Evolutionary conservation across 2,113 vertebrate genomes (phyloP).

Genomic region (Forbesichthys agassizii): DNA sequence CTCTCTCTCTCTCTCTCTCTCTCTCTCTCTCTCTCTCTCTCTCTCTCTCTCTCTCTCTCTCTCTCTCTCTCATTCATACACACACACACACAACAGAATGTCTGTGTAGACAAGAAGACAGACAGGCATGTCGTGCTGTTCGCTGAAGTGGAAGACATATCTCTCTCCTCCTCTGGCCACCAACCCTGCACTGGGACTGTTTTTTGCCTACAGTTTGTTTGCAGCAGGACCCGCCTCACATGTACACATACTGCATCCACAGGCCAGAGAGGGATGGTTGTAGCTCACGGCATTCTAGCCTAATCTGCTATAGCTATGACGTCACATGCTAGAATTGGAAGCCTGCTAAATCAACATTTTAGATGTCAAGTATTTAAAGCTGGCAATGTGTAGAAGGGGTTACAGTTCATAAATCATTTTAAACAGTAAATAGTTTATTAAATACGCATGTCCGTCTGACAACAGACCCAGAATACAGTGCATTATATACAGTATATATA

Average conservation of each 20-base stretch:
- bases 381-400: not conserved
- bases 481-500: too few relatives aligned
- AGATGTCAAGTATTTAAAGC: not conserved
- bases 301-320: not conserved
- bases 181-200: slow-evolving; percentile 80
- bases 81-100: slow-evolving; percentile 3
- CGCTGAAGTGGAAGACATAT: too few relatives aligned
- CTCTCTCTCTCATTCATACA: not conserved
- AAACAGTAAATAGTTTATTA: not conserved
- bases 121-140: slow-evolving; percentile 78
- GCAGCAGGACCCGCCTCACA: slow-evolving; percentile 56
- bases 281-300: not conserved
- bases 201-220: slow-evolving; percentile 83
- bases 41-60: slow-evolving; percentile 42
- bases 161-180: too few relatives aligned
- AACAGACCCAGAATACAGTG: too few relatives aligned
- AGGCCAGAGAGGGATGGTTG: slow-evolving; percentile 5
- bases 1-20: not conserved
- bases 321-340: too few relatives aligned
- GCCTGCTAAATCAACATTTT: not conserved
- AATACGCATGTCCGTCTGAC: not conserved
- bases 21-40: slow-evolving; percentile 12
- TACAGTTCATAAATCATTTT: not conserved
- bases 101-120: slow-evolving; percentile 32
- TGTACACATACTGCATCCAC: slow-evolving; percentile 7